These are phyloP conservation scores for Cheilosia grossa DNA, from an alignment of 2,888 invertebrate genomes.

Conservation along the genomic window DNA sequence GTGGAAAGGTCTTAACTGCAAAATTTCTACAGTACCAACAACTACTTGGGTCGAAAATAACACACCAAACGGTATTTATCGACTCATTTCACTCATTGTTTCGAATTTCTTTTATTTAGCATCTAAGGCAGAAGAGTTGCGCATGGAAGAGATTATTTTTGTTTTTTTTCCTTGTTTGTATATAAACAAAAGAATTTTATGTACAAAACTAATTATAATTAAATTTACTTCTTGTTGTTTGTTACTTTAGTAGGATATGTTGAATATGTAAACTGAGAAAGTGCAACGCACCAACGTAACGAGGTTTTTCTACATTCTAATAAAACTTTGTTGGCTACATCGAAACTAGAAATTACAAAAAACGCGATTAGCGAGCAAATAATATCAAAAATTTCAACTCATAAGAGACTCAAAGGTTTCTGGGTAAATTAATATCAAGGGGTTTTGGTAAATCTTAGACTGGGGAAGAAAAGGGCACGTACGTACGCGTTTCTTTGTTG, in stretches of 20 bases:
- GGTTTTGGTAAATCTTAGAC: conserved; percentile 12
- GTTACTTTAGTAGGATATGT: conserved; percentile 71
- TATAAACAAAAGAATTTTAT: conserved; percentile 50
- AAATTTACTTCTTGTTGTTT: conserved; percentile 2
- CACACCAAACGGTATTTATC: conserved; percentile 28
- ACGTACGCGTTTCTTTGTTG: conserved; percentile 62
- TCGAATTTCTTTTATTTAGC: conserved; percentile 24
- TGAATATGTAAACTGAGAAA: conserved; percentile 63
- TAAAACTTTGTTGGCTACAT: conserved; percentile 43
- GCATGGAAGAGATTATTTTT: conserved; percentile 63
- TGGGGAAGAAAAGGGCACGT: conserved; percentile 44
- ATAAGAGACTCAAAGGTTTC: conserved; percentile 51
- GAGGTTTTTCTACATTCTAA: conserved; percentile 42
- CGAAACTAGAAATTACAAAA: conserved; percentile 28
- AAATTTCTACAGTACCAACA: conserved; percentile 20
- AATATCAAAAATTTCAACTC: conserved; percentile 1
- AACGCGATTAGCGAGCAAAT: conserved; percentile 55
- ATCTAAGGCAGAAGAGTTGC: conserved; percentile 71
- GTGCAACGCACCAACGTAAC: conserved; percentile 32
- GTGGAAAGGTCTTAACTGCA: conserved; percentile 19
- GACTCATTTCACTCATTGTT: background rate
- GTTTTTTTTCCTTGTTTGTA: conserved; percentile 10
- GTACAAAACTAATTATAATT: conserved; percentile 53
- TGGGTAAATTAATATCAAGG: conserved; percentile 50
- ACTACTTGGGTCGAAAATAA: conserved; percentile 11